Evolutionary conservation across 2,888 invertebrate genomes (phyloP), one percentile per base, ranked within the genome.

Genomic region (Caenorhabditis sp.): DNA sequence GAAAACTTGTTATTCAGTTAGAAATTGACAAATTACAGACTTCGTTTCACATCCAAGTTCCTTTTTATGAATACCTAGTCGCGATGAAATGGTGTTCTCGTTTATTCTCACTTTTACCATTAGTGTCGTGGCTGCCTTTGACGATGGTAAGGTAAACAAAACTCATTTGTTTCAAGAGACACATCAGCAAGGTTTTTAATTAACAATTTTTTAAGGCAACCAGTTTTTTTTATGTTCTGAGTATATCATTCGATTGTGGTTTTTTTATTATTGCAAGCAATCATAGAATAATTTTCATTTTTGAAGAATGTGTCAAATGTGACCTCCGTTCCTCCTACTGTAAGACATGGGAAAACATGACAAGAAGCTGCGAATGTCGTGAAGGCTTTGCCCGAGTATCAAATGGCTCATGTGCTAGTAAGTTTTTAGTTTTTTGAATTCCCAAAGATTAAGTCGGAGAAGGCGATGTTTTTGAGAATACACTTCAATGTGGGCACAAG

Each of bases 301-400:
- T 24, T 26, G 6, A 74, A 85, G 86, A 86, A 65, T 86, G 85
- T 65, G 68, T 72, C 22, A 86, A 83, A 72, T 90, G 90, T 71
- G 90, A 90, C 77, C 82, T 90, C 13, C 89, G 90, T 15, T 89
- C 89, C 50, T 88, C 89, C 11, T 90, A 89, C 77, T 90, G 90
- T 72, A 89, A 89, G 68, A 72, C 80, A 44, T 89, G 88, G 88
- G 85, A 84, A 18, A 83, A 88, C 47, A 84, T 80, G 20, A 84
- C 80, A n/a, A 53, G 69, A 40, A 86, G 84, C 47, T 90, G 90
- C 76, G 90, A 90, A 62, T 90, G 90, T 65, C 85, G 90, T 6
- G 85, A 85, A 13, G 90, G 89, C 11, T 89, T 88, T 70, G 77
- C 69, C 2, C 55, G 78, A 20, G 74, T 79, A 3, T 76, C 70